These are phyloP conservation scores for Actenoides lindsayi DNA, from an alignment of 2,113 vertebrate species.

Conservation along the genomic window DNA sequence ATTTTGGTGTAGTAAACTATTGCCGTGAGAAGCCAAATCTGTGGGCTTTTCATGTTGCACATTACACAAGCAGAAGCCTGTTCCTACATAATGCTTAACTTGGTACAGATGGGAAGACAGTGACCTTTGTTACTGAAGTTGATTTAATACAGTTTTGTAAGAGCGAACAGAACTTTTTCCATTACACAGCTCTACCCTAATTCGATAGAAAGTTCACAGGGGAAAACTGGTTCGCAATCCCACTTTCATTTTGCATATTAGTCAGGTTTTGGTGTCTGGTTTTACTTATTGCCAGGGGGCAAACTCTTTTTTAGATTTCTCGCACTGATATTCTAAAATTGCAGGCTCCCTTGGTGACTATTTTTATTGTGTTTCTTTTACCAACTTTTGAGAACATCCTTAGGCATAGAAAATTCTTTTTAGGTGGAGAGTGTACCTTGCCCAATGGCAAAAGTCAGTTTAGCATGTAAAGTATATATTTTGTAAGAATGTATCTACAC, in stretches of 20 bases:
- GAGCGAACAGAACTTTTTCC: slow-evolving; percentile 40
- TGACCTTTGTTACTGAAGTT: slow-evolving; percentile 1
- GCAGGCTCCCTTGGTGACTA: slow-evolving; percentile 50
- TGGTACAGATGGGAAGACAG: background rate
- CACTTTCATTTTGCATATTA: slow-evolving; percentile 51
- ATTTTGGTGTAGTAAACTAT: background rate
- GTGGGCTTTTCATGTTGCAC: background rate
- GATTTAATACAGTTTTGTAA: slow-evolving; percentile 20
- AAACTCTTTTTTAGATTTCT: slow-evolving; percentile 62
- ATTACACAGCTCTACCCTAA: slow-evolving; percentile 25
- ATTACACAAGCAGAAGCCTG: background rate
- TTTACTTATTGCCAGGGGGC: slow-evolving; percentile 31
- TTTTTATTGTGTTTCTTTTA: slow-evolving; percentile 56
- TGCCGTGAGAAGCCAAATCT: background rate
- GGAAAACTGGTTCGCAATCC: slow-evolving; percentile 59
- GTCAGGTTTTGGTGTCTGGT: slow-evolving; percentile 67
- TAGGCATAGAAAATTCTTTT: slow-evolving; percentile 64
- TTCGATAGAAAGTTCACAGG: slow-evolving; percentile 63
- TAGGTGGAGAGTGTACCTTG: slow-evolving; percentile 24
- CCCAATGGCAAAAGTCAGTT: slow-evolving; percentile 27
- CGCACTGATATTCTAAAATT: slow-evolving; percentile 69
- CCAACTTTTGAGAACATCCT: slow-evolving; percentile 51
- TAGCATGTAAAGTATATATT: slow-evolving; percentile 43
- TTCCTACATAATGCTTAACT: background rate
- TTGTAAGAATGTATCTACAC: slow-evolving; percentile 32